Evolutionary conservation across 2,113 vertebrate species (phyloP).

Genomic region (Phyllostomus hastatus): DNA sequence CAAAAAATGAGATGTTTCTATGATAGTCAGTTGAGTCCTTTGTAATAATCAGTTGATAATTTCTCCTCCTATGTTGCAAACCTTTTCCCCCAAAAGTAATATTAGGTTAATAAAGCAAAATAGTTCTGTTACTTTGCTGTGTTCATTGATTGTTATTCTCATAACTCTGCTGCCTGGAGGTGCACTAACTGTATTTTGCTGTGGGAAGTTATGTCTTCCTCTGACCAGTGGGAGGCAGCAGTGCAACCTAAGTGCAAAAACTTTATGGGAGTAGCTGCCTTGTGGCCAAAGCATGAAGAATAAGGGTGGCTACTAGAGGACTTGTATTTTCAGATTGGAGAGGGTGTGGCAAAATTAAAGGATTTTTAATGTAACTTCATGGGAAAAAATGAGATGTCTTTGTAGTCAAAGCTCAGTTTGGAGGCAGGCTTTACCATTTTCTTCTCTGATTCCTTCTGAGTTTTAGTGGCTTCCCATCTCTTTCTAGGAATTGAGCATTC

Average conservation of each 20-base stretch:
- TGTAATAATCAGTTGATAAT: not conserved
- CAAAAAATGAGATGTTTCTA: not conserved
- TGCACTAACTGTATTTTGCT: not conserved
- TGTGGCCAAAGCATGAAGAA: not conserved
- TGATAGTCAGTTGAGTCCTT: not conserved
- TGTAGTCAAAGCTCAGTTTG: not conserved
- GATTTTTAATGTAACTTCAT: not conserved
- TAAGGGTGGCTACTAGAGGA: not conserved
- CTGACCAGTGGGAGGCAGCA: not conserved
- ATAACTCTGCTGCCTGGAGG: not conserved
- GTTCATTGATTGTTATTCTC: not conserved
- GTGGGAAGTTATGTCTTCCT: not conserved
- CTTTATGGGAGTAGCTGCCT: not conserved
- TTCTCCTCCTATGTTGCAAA: not conserved
- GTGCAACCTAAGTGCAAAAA: not conserved
- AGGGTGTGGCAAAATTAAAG: not conserved
- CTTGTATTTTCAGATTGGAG: conserved; percentile 4
- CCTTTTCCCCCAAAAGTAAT: not conserved
- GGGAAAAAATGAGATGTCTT: not conserved
- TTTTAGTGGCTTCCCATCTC: conserved; percentile 53
- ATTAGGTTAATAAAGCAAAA: conserved; percentile 26
- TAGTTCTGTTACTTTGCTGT: not conserved
- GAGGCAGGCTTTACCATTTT: not conserved
- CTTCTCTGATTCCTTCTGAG: conserved; percentile 12
- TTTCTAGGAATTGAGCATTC: conserved; percentile 72